A percentile compares a stretch with the other conserved stretches of the same genome.
phyloP scores from a whole-genome alignment of 1,140 invertebrate genomes.

The Papilio helenus region DNA sequence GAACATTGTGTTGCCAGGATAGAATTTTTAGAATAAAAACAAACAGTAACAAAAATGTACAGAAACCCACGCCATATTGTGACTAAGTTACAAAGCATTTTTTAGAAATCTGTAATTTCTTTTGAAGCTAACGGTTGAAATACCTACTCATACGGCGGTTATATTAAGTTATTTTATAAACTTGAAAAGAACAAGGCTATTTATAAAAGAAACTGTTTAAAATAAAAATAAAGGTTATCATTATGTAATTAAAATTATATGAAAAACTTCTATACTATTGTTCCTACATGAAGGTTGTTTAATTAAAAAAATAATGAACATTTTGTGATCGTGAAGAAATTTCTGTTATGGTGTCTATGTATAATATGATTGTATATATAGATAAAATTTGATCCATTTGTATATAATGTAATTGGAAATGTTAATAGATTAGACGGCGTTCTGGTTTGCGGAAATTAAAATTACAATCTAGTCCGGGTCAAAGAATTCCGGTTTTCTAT shows the following conservation, averaged over 20 bases:
- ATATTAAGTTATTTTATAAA: neutral
- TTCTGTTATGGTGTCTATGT: neutral
- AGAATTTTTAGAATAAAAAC: neutral
- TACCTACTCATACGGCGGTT: too few species aligned
- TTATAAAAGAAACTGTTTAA: neutral
- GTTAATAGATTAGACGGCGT: neutral
- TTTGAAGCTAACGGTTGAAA: neutral
- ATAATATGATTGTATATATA: neutral
- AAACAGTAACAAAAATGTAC: neutral
- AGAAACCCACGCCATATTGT: neutral
- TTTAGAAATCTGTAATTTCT: too few species aligned
- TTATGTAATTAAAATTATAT: neutral
- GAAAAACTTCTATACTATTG: neutral
- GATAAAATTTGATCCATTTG: neutral
- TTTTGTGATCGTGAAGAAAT: too few species aligned
- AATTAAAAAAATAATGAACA: neutral
- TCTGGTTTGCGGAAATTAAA: conserved; percentile 5
- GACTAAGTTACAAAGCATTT: too few species aligned
- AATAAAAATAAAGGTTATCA: neutral
- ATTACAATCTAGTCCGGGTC: neutral
- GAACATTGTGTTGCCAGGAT: neutral
- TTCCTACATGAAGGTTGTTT: neutral
- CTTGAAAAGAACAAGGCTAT: conserved; percentile 3
- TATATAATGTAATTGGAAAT: neutral
- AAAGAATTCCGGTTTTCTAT: neutral